Percentiles rank a stretch among this genome's conserved stretches.
Evolutionary conservation across 2,888 invertebrate species (phyloP).

Genomic region (Latheticus oryzae): DNA sequence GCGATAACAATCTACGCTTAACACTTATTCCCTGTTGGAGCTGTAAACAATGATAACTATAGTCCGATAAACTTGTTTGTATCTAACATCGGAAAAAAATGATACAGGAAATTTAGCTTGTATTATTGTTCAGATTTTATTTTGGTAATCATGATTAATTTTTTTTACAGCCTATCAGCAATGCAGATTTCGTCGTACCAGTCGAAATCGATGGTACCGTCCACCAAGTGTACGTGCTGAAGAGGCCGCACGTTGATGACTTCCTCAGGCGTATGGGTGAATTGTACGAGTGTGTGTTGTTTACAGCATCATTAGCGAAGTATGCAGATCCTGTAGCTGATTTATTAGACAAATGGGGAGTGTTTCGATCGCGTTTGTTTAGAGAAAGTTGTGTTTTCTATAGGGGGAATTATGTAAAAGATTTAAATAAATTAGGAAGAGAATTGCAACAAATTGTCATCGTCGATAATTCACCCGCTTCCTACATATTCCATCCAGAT

Average conservation of each 20-base stretch:
- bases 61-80: no score
- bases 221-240: slow-evolving; percentile 98
- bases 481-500: slow-evolving; percentile 99
- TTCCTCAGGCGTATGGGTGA: slow-evolving; percentile 98
- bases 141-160: no score
- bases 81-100: no score
- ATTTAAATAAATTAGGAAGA: slow-evolving; percentile 96
- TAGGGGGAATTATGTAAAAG: slow-evolving; percentile 99
- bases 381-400: slow-evolving; percentile 99
- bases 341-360: slow-evolving; percentile 95
- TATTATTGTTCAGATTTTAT: no score
- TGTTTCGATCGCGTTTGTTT: slow-evolving; percentile 95
- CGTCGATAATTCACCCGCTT: slow-evolving; percentile 99
- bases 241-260: slow-evolving; percentile 99
- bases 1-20: no score
- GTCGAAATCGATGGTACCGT: slow-evolving; percentile 99
- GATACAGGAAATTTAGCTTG: no score
- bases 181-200: slow-evolving; percentile 99
- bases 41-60: no score
- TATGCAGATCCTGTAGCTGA: slow-evolving; percentile 99
- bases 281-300: slow-evolving; percentile 98
- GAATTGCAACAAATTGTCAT: slow-evolving; percentile 97
- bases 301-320: slow-evolving; percentile 99
- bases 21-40: no score
- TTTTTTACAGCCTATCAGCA: slow-evolving; percentile 99